Base-by-base conservation (phyloP, 2,888 invertebrate genomes). In the Acleris laterana region DNA sequence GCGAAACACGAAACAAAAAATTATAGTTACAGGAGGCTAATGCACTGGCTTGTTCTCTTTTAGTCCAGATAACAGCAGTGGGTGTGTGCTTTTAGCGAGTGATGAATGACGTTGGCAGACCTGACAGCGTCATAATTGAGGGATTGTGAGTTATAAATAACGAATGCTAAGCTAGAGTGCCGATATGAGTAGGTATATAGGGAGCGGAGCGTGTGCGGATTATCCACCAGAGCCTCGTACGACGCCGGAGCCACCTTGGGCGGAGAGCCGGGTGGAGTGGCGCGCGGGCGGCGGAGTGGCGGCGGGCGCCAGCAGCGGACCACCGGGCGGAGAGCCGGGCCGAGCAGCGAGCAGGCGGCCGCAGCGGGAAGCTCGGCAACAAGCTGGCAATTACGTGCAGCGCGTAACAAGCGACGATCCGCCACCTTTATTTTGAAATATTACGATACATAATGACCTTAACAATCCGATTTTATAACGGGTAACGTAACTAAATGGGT, bases 361-460 rank as follows among this genome's bases (percentile, higher is more conserved):
- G 38, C 32, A 64, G 70, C 69, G 69, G 70, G 73, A 75, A 71
- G 70, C 71, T 74, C 68, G 65, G 63, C 68, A 70, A 71, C 69
- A 72, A 66, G 57, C 60, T 55, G 51, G 61, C 55, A 62, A 69
- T 71, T 70, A 69, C 72, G 72, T 76, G 74, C 76, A 77, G 67
- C 70, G 64, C 62, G 62, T 70, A 69, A 72, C 70, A 74, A 72
- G 74, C 73, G 74, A 73, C 75, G 75, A 76, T 82, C 75, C 81
- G 80, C 78, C 83, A 84, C 81, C 85, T 84, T 85, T 83, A 84
- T 80, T 81, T 83, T 84, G 79, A 83, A 83, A 82, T 85, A 87
- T 82, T 83, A 87, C 6, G 25, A 25, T 25, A 25, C 84, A 84
- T 85, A 83, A 87, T 80, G 78, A 77, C 68, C 70, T 71, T 72